phyloP scores from a whole-genome alignment of 2,888 invertebrate species.

The Drosophila merina region DNA sequence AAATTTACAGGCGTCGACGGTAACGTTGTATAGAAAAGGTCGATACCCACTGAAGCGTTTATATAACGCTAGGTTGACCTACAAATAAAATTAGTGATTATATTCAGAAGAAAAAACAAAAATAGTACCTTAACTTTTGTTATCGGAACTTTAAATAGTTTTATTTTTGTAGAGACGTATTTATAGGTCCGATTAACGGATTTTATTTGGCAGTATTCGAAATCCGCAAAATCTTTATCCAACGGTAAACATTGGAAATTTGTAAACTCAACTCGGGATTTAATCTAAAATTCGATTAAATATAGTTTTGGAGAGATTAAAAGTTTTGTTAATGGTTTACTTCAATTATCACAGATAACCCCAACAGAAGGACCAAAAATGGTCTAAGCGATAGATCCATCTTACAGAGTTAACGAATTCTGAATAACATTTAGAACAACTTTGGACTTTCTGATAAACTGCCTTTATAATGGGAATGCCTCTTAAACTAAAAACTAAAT shows the following conservation, averaged over 20 bases:
- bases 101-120: neutral
- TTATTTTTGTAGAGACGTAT: neutral
- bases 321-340: neutral
- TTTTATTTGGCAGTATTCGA: neutral
- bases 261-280: neutral
- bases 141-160: neutral
- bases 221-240: neutral
- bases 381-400: neutral
- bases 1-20: constrained; percentile 14
- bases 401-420: neutral
- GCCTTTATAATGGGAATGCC: no score
- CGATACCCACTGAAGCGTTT: constrained; percentile 2
- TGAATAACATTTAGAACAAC: neutral
- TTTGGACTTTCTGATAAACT: neutral
- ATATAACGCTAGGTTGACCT: no score
- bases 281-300: neutral
- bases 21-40: constrained; percentile 20
- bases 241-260: neutral
- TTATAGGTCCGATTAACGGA: neutral
- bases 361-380: neutral
- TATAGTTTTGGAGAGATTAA: neutral
- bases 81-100: no score
- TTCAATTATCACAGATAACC: neutral
- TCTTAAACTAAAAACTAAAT: no score
- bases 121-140: neutral